Conservation (phyloP, 2,113 vertebrate species). For the Alexandromys fortis region DNA sequence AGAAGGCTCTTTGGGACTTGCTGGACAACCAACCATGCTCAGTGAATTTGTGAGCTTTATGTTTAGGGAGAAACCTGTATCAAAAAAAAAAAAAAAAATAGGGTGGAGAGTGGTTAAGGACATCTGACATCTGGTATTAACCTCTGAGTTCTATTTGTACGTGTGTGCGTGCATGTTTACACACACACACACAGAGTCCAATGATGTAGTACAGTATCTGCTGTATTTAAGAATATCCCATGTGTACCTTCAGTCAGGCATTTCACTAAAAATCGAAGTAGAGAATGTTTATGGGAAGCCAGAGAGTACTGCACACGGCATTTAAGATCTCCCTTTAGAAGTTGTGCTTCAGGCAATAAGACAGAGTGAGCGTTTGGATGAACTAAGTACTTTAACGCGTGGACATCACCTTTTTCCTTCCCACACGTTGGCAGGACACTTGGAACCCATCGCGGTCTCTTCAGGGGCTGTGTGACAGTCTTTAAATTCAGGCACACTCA, state of each 20-base stretch:
- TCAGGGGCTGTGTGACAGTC: not conserved
- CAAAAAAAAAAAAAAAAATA: not conserved
- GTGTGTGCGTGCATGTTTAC: not conserved
- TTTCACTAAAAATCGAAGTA: slow-evolving; percentile 25
- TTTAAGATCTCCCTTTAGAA: slow-evolving; percentile 17
- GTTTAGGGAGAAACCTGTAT: not conserved
- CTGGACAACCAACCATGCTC: not conserved
- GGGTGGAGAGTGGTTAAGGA: not conserved
- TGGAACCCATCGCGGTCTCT: not conserved
- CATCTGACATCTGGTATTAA: not conserved
- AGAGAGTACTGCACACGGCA: not conserved
- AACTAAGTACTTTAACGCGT: not conserved
- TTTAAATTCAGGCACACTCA: not conserved
- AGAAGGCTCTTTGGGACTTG: not conserved
- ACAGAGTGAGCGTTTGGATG: not conserved
- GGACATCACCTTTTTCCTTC: not conserved
- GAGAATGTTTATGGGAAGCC: slow-evolving; percentile 31
- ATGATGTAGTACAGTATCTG: not conserved
- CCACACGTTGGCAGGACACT: not conserved
- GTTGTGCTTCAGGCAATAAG: not conserved
- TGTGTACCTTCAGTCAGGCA: not conserved
- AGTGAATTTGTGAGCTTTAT: not conserved
- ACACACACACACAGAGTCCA: not conserved
- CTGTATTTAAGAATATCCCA: not conserved
- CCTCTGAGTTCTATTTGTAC: not conserved